Evolutionary conservation across 2,797 vertebrate species (phyloP), one percentile per base, ranked within the genome.

Genomic region (Danio albolineatus): DNA sequence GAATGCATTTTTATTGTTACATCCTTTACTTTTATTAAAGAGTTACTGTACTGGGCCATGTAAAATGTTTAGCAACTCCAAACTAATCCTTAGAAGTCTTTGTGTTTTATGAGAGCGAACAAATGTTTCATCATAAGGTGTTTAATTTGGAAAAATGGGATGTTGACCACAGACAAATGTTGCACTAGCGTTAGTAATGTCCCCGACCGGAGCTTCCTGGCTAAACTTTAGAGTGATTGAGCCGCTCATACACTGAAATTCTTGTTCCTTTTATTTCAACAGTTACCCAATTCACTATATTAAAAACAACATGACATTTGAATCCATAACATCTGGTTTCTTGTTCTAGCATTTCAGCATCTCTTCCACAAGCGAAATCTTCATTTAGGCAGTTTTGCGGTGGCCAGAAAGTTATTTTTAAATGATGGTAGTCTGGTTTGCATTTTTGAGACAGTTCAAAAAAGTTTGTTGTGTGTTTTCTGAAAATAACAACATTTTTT

Each of bases 111-210:
- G 60, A 74, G 70, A 48, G 72, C 54, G 48, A 75, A 73, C 64
- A 76, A 84, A 73, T 73, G 72, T 82, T 83, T 80, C 73, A 80
- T 80, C 74, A 39, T 81, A 41, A 64, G 79, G 60, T 82, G 70
- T 85, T 82, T 57, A 74, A 75, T 80, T 85, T 76, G 36, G 69
- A 73, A 62, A 79, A 84, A 84, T 72, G 39, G 76, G 61, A 71
- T 5, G 8, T 72, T 79, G 69, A 82, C 81, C 78, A 56, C 39
- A 74, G 78, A 80, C 70, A 84, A 75, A 84, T 80, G 71, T 80
- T 82, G 64, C 16, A 44, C 59, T 77, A 66, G 57, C 62, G 4
- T 66, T 59, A 69, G 60, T 72, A 56, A 72, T 78, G 65, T 76
- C 61, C 76, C 62, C 70, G 70, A 73, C 10, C 79, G 71, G 17